Evolutionary conservation across 2,113 vertebrate species (phyloP).

Genomic region (Lucifuga dentata): DNA sequence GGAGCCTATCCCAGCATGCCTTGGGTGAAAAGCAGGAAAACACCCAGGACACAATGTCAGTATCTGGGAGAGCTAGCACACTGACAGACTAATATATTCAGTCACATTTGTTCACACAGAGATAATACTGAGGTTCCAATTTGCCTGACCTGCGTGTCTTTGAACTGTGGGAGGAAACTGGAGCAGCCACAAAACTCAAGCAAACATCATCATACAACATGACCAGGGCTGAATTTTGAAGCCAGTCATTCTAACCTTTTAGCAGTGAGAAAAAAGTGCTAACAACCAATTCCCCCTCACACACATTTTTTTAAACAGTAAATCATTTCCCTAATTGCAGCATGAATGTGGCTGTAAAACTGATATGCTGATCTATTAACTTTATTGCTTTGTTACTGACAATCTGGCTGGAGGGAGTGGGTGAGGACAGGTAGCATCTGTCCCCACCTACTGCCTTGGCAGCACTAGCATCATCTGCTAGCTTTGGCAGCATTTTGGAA

Average conservation of each 20-base stretch:
- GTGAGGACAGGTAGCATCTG: slow-evolving; percentile 87
- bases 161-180: slow-evolving; percentile 11
- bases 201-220: background rate
- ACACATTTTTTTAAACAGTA: slow-evolving; percentile 42
- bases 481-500: slow-evolving; percentile 84
- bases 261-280: slow-evolving; percentile 5
- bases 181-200: background rate
- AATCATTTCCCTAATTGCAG: slow-evolving; percentile 72
- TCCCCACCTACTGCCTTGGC: slow-evolving; percentile 86
- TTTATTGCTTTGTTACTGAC: slow-evolving; percentile 84
- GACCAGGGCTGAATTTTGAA: slow-evolving; percentile 1
- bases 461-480: slow-evolving; percentile 83
- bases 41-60: slow-evolving; percentile 1
- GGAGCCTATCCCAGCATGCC: background rate
- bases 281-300: background rate
- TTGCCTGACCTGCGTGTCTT: slow-evolving; percentile 13
- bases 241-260: background rate
- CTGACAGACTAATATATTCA: background rate
- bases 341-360: slow-evolving; percentile 73
- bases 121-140: background rate
- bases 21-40: background rate
- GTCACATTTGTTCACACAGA: slow-evolving; percentile 14
- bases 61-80: background rate
- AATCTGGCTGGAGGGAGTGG: slow-evolving; percentile 80
- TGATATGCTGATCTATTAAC: slow-evolving; percentile 78